phyloP scores from a whole-genome alignment of 35 echinoderm and acorn worm species.

The Apostichopus californicus region DNA sequence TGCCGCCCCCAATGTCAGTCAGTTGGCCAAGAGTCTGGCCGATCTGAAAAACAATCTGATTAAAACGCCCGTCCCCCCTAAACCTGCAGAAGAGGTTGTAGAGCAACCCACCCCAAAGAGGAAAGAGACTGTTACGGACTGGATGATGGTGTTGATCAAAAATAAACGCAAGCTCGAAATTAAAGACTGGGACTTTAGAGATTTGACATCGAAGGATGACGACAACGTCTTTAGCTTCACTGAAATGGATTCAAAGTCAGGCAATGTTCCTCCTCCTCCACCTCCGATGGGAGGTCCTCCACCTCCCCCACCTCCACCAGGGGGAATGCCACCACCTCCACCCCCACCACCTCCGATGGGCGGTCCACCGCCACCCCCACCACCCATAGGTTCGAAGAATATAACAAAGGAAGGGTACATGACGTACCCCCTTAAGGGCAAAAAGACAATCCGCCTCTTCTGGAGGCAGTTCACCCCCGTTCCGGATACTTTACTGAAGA shows the following conservation, averaged over 20 bases:
- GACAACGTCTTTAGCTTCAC: conserved; percentile 74
- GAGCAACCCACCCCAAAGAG: conserved; percentile 4
- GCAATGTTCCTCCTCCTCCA: conserved; percentile 38
- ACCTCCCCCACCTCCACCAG: background rate
- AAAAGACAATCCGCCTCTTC: conserved; percentile 93
- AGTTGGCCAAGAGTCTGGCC: conserved; percentile 64
- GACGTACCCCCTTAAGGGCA: conserved; percentile 69
- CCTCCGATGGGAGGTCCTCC: conserved; percentile 57
- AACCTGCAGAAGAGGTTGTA: background rate
- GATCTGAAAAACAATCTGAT: conserved; percentile 51
- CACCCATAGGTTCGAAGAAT: background rate
- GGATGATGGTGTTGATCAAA: conserved; percentile 64
- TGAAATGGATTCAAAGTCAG: conserved; percentile 23
- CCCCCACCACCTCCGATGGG: conserved; percentile 6
- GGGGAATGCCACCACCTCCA: conserved; percentile 71
- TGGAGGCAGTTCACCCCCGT: conserved; percentile 79
- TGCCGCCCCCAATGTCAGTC: conserved; percentile 53
- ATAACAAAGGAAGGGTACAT: conserved; percentile 45
- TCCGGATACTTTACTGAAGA: conserved; percentile 44
- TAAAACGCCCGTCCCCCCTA: background rate
- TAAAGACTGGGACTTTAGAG: conserved; percentile 82
- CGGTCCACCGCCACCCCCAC: conserved; percentile 45
- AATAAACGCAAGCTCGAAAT: conserved; percentile 80
- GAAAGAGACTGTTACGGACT: conserved; percentile 62
- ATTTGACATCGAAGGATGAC: conserved; percentile 73